These are phyloP conservation scores for Gephyroberyx darwinii DNA, from an alignment of 2,797 vertebrate genomes.

Conservation along the genomic window DNA sequence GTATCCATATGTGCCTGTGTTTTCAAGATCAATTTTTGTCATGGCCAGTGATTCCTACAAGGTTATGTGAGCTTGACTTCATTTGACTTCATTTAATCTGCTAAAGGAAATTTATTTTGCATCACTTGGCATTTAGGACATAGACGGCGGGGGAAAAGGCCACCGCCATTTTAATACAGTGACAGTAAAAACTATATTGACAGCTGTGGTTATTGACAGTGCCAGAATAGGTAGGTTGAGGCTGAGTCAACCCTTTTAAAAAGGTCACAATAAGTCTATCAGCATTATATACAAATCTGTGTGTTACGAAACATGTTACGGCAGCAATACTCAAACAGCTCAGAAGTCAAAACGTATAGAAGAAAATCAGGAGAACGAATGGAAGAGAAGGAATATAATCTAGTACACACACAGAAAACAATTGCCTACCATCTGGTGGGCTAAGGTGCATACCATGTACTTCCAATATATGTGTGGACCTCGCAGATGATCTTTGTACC, in stretches of 20 bases:
- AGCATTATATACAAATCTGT: neutral
- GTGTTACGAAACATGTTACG: conserved; percentile 19
- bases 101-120: conserved; percentile 66
- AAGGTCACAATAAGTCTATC: conserved; percentile 21
- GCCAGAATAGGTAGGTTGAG: conserved; percentile 21
- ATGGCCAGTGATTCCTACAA: conserved; percentile 56
- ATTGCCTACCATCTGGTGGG: neutral
- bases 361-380: neutral
- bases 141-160: conserved; percentile 22
- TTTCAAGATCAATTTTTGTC: conserved; percentile 54
- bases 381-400: neutral
- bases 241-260: conserved; percentile 32
- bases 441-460: neutral
- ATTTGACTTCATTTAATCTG: conserved; percentile 69
- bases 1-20: neutral
- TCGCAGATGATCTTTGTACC: neutral
- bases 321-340: conserved; percentile 4
- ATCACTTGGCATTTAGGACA: conserved; percentile 74
- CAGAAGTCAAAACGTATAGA: neutral
- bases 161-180: conserved; percentile 60
- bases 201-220: conserved; percentile 56
- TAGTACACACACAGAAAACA: neutral
- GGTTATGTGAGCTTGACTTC: conserved; percentile 66
- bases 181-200: conserved; percentile 64
- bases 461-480: neutral